phyloP scores from a whole-genome alignment of 1,140 invertebrate genomes.

The Drosophila santomea region DNA sequence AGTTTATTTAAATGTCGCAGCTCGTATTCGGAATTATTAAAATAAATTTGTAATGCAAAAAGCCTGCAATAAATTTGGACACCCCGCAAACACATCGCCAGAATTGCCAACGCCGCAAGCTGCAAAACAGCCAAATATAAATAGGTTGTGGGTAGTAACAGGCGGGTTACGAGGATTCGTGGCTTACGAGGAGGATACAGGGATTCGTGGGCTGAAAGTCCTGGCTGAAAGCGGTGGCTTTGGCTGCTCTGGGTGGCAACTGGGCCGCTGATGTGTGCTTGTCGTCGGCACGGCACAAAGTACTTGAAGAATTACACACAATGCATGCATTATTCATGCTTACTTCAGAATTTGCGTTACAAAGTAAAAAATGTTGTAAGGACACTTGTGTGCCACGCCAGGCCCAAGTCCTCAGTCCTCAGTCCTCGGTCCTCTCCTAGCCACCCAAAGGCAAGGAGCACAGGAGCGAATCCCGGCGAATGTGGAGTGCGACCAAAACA shows the following conservation, averaged over 20 bases:
- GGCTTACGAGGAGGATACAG: not conserved
- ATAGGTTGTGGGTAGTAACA: conserved; percentile 59
- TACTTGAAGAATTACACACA: conserved; percentile 81
- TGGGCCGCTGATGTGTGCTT: conserved; percentile 68
- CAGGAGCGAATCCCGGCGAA: conserved; percentile 1
- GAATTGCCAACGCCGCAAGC: conserved; percentile 16
- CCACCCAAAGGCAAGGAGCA: conserved; percentile 5
- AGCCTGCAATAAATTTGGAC: conserved; percentile 73
- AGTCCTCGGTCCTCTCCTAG: conserved; percentile 13
- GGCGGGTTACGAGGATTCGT: not conserved
- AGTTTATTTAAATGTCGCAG: conserved; percentile 50
- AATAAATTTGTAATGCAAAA: conserved; percentile 82
- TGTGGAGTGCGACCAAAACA: conserved; percentile 43
- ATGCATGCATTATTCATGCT: conserved; percentile 83
- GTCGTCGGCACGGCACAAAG: conserved; percentile 74
- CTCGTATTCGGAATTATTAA: conserved; percentile 62
- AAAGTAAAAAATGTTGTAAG: conserved; percentile 81
- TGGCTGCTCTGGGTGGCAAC: not conserved
- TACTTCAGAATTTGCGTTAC: conserved; percentile 83
- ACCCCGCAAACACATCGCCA: conserved; percentile 29
- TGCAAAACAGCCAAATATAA: conserved; percentile 64
- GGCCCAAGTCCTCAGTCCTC: conserved; percentile 12
- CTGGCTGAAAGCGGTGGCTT: not conserved
- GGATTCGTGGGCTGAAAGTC: not conserved
- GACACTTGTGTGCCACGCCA: conserved; percentile 71